Evolutionary conservation across 2,113 vertebrate species (phyloP).

Genomic region (Hippocampus comes): DNA sequence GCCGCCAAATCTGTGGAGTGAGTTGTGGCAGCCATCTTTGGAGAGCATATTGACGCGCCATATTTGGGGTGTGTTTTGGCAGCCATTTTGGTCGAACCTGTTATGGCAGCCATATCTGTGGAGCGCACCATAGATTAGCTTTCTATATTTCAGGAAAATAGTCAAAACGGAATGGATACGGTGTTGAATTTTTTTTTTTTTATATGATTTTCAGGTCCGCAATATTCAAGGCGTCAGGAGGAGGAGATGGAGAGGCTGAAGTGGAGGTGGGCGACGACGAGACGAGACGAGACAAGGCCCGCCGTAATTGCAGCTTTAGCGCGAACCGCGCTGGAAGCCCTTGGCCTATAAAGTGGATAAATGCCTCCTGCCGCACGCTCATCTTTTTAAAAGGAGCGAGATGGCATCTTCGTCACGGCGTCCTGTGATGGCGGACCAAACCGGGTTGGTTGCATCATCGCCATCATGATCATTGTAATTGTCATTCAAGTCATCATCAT

Average conservation of each 20-base stretch:
- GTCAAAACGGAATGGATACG: no score
- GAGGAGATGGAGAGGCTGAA: background rate
- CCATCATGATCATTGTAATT: background rate
- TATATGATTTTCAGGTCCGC: background rate
- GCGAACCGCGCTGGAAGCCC: background rate
- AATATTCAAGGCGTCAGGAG: background rate
- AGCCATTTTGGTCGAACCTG: background rate
- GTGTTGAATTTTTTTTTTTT: background rate
- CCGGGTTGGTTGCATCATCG: background rate
- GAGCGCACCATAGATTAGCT: no score
- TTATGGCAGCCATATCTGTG: background rate
- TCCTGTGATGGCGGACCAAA: background rate
- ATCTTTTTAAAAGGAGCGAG: background rate
- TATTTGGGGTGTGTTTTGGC: background rate
- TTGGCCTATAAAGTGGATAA: slow-evolving; percentile 1
- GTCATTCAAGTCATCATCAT: background rate
- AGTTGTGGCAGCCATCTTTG: background rate
- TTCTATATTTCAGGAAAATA: no score
- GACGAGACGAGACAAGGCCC: background rate
- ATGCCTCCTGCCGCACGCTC: background rate
- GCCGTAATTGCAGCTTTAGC: background rate
- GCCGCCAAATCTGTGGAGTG: background rate
- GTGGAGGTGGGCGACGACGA: background rate
- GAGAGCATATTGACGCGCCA: background rate
- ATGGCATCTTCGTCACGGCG: background rate